Conservation (phyloP, 2,888 invertebrate genomes). For the Galeruca laticollis region DNA sequence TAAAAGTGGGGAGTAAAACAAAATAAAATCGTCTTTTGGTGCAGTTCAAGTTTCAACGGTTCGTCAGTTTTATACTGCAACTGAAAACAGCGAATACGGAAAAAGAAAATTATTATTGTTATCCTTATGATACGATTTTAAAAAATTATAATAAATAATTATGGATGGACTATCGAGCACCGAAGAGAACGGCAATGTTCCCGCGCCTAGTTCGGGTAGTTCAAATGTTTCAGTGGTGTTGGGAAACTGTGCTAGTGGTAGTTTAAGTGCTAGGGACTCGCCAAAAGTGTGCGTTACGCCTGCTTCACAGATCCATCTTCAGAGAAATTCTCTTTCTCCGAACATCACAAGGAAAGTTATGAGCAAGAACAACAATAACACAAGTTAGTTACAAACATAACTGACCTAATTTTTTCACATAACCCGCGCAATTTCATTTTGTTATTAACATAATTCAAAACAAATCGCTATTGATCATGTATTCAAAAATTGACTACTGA, state of each 20-base stretch:
- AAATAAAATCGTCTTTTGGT: constrained; percentile 62
- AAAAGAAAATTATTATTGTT: constrained; percentile 23
- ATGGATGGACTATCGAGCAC: constrained; percentile 40
- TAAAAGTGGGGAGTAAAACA: constrained; percentile 59
- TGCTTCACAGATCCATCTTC: constrained; percentile 52
- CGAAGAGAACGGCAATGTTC: constrained; percentile 45
- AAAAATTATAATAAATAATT: constrained; percentile 9
- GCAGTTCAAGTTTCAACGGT: constrained; percentile 61
- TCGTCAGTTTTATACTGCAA: constrained; percentile 57
- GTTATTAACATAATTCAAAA: background rate
- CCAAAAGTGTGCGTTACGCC: constrained; percentile 57
- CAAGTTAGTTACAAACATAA: constrained; percentile 68
- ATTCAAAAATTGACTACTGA: too few species aligned
- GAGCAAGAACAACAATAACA: constrained; percentile 75
- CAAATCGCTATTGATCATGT: too few species aligned
- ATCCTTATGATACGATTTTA: constrained; percentile 29
- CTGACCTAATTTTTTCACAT: constrained; percentile 6
- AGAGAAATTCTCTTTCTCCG: constrained; percentile 67
- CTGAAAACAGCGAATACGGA: constrained; percentile 26
- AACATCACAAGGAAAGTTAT: constrained; percentile 74
- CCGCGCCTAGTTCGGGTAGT: constrained; percentile 39
- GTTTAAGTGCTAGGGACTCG: constrained; percentile 58
- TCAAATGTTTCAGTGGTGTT: constrained; percentile 44
- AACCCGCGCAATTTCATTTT: background rate
- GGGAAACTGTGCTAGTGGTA: constrained; percentile 56